These are phyloP conservation scores for Meteorus sp. DNA, from an alignment of 1,140 invertebrate species.

Conservation along the genomic window DNA sequence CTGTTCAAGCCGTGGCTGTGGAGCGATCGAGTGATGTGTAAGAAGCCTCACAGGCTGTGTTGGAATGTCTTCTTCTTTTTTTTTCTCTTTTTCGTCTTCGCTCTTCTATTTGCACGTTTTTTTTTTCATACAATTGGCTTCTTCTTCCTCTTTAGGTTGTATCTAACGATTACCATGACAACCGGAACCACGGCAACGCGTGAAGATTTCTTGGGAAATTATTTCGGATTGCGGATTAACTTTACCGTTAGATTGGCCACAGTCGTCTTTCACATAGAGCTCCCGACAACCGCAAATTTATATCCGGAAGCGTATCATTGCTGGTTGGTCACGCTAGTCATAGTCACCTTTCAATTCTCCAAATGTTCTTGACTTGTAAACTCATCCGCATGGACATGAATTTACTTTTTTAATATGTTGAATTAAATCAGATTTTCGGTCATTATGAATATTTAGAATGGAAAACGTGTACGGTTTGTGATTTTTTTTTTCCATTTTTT, in stretches of 20 bases:
- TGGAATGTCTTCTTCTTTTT: neutral
- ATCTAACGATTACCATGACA: conserved; percentile 25
- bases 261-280: neutral
- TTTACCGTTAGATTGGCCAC: conserved; percentile 19
- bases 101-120: neutral
- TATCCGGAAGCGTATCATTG: conserved; percentile 6
- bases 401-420: no score
- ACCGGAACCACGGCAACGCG: conserved; percentile 32
- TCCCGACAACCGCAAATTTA: neutral
- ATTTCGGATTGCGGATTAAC: conserved; percentile 25
- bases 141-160: neutral
- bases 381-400: no score
- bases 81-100: neutral
- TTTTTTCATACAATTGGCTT: neutral
- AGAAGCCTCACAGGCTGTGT: neutral
- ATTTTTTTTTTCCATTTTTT: neutral
- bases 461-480: no score
- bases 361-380: no score
- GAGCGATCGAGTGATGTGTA: neutral
- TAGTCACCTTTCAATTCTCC: no score
- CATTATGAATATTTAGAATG: neutral
- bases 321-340: neutral
- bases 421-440: no score
- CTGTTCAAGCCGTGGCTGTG: no score
- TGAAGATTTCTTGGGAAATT: conserved; percentile 29